Base-by-base conservation (phyloP, 2,888 invertebrate genomes). In the Chydorus sphaericus region DNA sequence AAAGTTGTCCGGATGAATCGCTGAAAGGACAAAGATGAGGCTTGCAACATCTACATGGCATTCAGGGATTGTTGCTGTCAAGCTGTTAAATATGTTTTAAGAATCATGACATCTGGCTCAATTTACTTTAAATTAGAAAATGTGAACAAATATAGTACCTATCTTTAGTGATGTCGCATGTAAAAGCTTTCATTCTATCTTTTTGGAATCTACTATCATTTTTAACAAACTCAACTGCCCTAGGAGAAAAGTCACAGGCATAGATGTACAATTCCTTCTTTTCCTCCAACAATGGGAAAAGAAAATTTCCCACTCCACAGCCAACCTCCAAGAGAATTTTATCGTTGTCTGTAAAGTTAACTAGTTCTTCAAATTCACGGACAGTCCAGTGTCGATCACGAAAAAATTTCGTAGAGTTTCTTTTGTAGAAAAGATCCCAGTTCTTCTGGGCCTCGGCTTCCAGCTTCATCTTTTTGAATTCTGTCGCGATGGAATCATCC, bases 341-440 rank as follows among this genome's bases (percentile, higher is more conserved):
- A 26, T 44, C 44, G 29, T 38, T 18, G 14, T 56, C 10, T 8
- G 10, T 36, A 39, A 36, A 49, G 56, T 73, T 72, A 57, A 82
- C 72, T 16, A 94, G 73, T 66, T 91, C 90, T 63, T 81, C 73
- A 73, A 98, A 94, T 74, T 98, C 98, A 66, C 91, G 76, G 59
- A 84, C 86, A 1, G 93, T 96, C 98, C 98, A 97, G 67, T 92
- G 91, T 16, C 96, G 78, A 70, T 96, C 92, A 70, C 88, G 88
- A 67, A 94, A 97, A 70, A 97, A 96, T 63, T 86, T 80, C 0
- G 83, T 87, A 64, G 88, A 86, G 67, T 97, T 96, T 58, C 94
- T 75, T 70, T 94, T 94, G 69, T 96, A 97, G 70, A 97, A 97
- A 54, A 92, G 73, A 70, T 96, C 96, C 96, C 96, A 97, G 66